phyloP scores from a whole-genome alignment of 2,113 vertebrate species.

The human region GRCh38 chr14:105638501-105639000 shows the following conservation, averaged over 20 bases:
- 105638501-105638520: background rate
- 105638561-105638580: too few relatives aligned
- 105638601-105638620: too few relatives aligned
- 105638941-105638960: background rate
- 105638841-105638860: accelerated
- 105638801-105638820: background rate
- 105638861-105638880: background rate
- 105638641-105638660: too few relatives aligned
- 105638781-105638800: background rate
- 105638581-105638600: too few relatives aligned
- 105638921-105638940: accelerated
- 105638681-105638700: too few relatives aligned
- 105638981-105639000: background rate
- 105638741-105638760: too few relatives aligned
- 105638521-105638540: accelerated
- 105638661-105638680: too few relatives aligned
- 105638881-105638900: background rate
- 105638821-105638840: background rate
- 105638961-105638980: background rate
- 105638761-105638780: background rate
- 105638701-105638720: too few relatives aligned
- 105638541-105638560: too few relatives aligned
- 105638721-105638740: too few relatives aligned
- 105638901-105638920: background rate
- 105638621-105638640: too few relatives aligned